Evolutionary conservation across 2,888 invertebrate genomes (phyloP).

Genomic region (Ephialtes manifestator): DNA sequence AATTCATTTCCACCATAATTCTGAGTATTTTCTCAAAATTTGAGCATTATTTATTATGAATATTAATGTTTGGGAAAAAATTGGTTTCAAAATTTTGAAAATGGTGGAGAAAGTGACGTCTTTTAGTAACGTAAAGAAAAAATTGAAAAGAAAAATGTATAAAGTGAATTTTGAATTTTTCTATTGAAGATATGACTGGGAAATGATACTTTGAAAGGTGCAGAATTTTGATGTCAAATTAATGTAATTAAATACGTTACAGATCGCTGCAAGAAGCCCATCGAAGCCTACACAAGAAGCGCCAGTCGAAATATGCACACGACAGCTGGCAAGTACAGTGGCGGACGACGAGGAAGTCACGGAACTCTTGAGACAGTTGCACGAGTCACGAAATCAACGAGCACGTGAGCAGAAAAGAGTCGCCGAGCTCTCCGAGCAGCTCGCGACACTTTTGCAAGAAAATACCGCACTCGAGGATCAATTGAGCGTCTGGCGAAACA

Average conservation of each 20-base stretch:
- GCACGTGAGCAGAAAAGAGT: conserved; percentile 91
- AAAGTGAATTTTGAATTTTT: too few species aligned
- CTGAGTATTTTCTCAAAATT: too few species aligned
- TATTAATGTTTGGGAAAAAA: too few species aligned
- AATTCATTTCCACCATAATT: too few species aligned
- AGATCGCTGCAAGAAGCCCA: conserved; percentile 77
- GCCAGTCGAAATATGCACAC: conserved; percentile 66
- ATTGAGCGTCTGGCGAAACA: conserved; percentile 89
- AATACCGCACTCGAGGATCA: conserved; percentile 91
- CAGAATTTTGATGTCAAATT: not conserved
- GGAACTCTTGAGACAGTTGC: conserved; percentile 90
- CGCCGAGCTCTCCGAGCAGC: conserved; percentile 92
- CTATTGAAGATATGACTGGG: not conserved
- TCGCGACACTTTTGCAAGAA: conserved; percentile 90
- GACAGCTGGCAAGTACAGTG: conserved; percentile 69
- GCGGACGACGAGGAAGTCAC: conserved; percentile 85
- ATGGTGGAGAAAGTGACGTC: too few species aligned
- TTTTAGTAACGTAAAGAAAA: too few species aligned
- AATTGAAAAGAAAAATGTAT: too few species aligned
- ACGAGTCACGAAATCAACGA: conserved; percentile 90
- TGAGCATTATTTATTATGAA: too few species aligned
- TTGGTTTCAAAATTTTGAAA: too few species aligned
- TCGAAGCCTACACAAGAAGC: conserved; percentile 67
- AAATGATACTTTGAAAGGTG: not conserved
- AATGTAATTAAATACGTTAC: conserved; percentile 18